A percentile compares a stretch with the other conserved stretches of the same genome.
Conservation (phyloP, 2,888 invertebrate genomes). For the Acrobasis consociella region DNA sequence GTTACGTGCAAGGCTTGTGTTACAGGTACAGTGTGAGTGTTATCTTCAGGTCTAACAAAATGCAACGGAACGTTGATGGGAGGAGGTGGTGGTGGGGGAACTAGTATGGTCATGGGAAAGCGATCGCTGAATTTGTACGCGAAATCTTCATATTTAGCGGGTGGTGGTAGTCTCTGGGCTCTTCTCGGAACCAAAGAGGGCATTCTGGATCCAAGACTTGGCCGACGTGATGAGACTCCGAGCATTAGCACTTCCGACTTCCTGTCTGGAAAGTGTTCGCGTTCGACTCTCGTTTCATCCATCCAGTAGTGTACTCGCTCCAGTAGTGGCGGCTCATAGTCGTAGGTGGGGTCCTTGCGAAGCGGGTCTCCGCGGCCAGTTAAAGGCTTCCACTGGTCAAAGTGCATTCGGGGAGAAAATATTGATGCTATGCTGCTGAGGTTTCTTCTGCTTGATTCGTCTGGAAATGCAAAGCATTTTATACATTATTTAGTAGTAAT, state of each 20-base stretch:
- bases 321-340: constrained; percentile 91
- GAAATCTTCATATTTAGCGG: constrained; percentile 75
- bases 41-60: constrained; percentile 57
- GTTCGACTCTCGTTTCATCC: constrained; percentile 84
- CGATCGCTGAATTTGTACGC: constrained; percentile 78
- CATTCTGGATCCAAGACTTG: constrained; percentile 80
- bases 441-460: constrained; percentile 47
- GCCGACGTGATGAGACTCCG: constrained; percentile 87
- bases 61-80: constrained; percentile 61
- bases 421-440: constrained; percentile 62
- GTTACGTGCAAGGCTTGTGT: constrained; percentile 41
- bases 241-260: constrained; percentile 87
- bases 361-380: constrained; percentile 91
- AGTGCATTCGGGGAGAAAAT: constrained; percentile 90
- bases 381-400: constrained; percentile 91
- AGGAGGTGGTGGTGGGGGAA: constrained; percentile 86
- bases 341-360: constrained; percentile 92
- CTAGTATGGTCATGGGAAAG: constrained; percentile 85
- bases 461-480: constrained; percentile 47
- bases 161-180: constrained; percentile 38
- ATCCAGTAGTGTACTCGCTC: constrained; percentile 92
- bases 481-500: constrained; percentile 4
- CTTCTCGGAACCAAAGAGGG: constrained; percentile 53
- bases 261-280: constrained; percentile 77
- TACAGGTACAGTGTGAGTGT: constrained; percentile 45